A percentile compares a stretch with the other conserved stretches of the same genome.
Evolutionary conservation across 2,113 vertebrate genomes (phyloP).

Genomic region (Nematolebias whitei): DNA sequence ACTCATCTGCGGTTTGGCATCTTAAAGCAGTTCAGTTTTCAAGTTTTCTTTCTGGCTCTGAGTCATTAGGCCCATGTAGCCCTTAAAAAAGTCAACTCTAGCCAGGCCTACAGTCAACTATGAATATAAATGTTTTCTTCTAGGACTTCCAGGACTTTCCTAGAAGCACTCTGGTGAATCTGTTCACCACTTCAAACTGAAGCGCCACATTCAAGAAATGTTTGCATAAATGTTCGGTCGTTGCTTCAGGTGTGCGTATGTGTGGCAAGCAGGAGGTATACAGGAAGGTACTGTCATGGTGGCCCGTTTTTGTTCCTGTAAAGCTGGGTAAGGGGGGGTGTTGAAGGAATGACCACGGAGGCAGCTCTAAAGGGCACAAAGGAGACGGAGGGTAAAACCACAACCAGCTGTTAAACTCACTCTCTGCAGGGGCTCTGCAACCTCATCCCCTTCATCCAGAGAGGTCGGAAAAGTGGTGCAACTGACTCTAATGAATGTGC

Average conservation of each 20-base stretch:
- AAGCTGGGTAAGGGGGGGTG: neutral
- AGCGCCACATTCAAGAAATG: constrained; percentile 5
- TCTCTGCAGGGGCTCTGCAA: constrained; percentile 15
- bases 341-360: constrained; percentile 45
- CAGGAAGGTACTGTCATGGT: constrained; percentile 13
- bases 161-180: neutral
- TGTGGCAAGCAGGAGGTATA: constrained; percentile 20
- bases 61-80: too few species aligned
- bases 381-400: constrained; percentile 32
- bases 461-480: constrained; percentile 64
- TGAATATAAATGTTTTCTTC: neutral
- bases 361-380: constrained; percentile 7
- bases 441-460: constrained; percentile 31
- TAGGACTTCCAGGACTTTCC: neutral
- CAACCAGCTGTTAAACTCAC: constrained; percentile 27
- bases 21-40: too few species aligned
- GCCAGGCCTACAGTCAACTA: too few species aligned
- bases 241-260: constrained; percentile 8
- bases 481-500: constrained; percentile 50
- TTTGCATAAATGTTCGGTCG: constrained; percentile 48
- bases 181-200: neutral
- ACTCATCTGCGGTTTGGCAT: too few species aligned
- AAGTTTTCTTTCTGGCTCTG: too few species aligned
- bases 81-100: too few species aligned
- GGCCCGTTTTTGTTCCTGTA: constrained; percentile 26